These are phyloP conservation scores for Ennomos erosarius DNA, from an alignment of 2,888 invertebrate species.

Conservation along the genomic window DNA sequence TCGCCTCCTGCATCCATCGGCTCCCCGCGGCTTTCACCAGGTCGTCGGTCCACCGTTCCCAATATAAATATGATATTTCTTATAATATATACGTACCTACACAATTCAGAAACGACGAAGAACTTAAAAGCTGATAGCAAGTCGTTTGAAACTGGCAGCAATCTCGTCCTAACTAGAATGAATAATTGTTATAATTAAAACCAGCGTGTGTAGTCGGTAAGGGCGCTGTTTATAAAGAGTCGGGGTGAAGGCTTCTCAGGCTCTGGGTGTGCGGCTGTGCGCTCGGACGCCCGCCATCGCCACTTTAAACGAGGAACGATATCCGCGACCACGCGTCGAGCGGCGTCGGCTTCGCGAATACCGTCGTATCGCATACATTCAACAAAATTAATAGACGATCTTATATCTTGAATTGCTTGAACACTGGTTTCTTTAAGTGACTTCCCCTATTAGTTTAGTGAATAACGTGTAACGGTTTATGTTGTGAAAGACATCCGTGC, in stretches of 20 bases:
- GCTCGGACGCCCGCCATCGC: constrained; percentile 61
- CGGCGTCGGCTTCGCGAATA: neutral
- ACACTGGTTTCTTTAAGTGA: constrained; percentile 24
- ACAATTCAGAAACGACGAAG: constrained; percentile 38
- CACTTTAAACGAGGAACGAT: constrained; percentile 19
- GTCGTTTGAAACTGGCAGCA: constrained; percentile 66
- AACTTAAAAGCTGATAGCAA: constrained; percentile 22
- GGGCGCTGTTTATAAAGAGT: constrained; percentile 71
- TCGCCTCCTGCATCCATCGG: too few species aligned
- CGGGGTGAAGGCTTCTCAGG: constrained; percentile 60
- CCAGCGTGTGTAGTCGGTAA: constrained; percentile 57
- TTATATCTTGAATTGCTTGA: neutral
- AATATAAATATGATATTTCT: constrained; percentile 59
- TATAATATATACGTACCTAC: constrained; percentile 73
- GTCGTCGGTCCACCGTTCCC: too few species aligned
- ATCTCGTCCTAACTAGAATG: constrained; percentile 78
- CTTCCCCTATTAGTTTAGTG: constrained; percentile 35
- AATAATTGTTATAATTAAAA: constrained; percentile 74
- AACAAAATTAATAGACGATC: constrained; percentile 9
- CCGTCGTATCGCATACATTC: constrained; percentile 2
- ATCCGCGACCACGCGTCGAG: constrained; percentile 1
- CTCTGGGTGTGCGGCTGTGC: constrained; percentile 52
- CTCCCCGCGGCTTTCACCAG: too few species aligned
- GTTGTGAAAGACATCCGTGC: constrained; percentile 40
- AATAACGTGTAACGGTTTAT: constrained; percentile 40